phyloP scores from a whole-genome alignment of 2,113 vertebrate genomes.

The Paramisgurnus dabryanus region DNA sequence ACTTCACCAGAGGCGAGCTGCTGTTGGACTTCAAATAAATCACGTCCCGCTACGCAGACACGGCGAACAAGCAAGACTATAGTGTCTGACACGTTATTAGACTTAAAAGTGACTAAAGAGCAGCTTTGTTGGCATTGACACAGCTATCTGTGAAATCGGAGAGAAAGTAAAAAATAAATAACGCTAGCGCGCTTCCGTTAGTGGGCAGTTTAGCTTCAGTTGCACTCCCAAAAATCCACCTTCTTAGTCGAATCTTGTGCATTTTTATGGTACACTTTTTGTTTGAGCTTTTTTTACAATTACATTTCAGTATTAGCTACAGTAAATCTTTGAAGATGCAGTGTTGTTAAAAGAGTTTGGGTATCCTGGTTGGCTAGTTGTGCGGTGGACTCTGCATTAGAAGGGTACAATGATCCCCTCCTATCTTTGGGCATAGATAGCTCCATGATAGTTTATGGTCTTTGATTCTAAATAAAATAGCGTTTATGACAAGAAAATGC shows the following conservation, averaged over 20 bases:
- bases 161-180: neutral
- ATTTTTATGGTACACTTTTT: too few relatives aligned
- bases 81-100: conserved; percentile 34
- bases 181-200: neutral
- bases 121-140: conserved; percentile 35
- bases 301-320: too few relatives aligned
- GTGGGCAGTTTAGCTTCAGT: neutral
- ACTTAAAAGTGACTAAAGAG: conserved; percentile 23
- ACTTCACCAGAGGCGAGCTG: conserved; percentile 34
- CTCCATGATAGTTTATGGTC: neutral
- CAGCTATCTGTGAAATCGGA: conserved; percentile 27
- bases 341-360: neutral
- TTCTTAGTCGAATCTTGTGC: too few relatives aligned
- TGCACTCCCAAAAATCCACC: too few relatives aligned
- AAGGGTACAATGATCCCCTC: neutral
- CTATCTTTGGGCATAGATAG: neutral
- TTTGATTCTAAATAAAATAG: neutral
- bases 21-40: conserved; percentile 39
- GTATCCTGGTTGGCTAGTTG: too few relatives aligned
- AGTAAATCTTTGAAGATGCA: neutral
- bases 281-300: too few relatives aligned
- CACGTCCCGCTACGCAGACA: conserved; percentile 7
- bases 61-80: conserved; percentile 5
- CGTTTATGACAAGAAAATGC: neutral
- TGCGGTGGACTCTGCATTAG: neutral